Evolutionary conservation across 2,113 vertebrate species (phyloP), one percentile per base, ranked within the genome.

Genomic region (Pseudopipra pipra): DNA sequence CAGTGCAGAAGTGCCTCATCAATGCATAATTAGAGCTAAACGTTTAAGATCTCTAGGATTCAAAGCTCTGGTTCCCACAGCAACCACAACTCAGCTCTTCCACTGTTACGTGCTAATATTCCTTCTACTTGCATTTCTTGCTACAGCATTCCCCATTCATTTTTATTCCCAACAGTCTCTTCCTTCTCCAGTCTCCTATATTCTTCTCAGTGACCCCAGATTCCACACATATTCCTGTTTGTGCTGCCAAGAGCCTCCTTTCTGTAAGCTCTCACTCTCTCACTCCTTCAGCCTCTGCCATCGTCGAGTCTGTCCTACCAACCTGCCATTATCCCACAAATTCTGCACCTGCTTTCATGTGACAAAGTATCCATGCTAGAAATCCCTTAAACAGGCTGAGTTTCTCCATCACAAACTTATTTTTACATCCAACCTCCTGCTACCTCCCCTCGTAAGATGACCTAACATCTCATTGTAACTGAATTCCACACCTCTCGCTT

Each of bases 21-120:
- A 91, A 33, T 30, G 37, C 12, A 19, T 52, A 58, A 59, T 65
- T 44, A 81, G 31, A 94, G 15, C 41, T 68, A 78, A 89, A 75
- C 30, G 81, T 58, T 56, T 58, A 33, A 51, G 28, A 78, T 61
- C 58, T 51, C 58, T 24, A 70, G n/a, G 77, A 92, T 49, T 81
- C 76, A 90, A 93, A 92, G 41, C 12, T 5, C 39, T 54, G 31
- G 73, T 87, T 96, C 86, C 76, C 85, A 85, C 90, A 96, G 90
- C 76, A 95, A 95, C 61, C 52, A 35, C 37, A 93, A 90, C 58
- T 68, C 79, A 54, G 68, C 51, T 91, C 52, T 83, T 87, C n/a
- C 25, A 35, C 3, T 67, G 51, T 68, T 68, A 30, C 65, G 85
- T 74, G 62, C 59, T 90, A 75, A 68, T 81, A 88, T 28, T 90